These are phyloP conservation scores for Microplitis deprimator DNA, from an alignment of 2,888 invertebrate species.

Conservation along the genomic window DNA sequence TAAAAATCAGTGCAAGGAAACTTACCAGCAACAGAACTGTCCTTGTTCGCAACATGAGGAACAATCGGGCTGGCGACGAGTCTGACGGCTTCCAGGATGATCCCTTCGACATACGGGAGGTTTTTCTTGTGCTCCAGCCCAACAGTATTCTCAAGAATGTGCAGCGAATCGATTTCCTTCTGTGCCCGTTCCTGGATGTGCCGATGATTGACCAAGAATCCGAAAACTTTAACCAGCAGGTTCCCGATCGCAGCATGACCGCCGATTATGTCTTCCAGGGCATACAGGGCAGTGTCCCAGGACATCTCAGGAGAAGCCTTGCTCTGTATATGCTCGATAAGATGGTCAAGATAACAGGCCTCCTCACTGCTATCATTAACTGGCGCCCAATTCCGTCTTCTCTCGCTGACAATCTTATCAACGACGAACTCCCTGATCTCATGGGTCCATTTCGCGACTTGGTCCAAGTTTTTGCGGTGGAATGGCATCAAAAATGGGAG, in stretches of 20 bases:
- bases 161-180: constrained; percentile 72
- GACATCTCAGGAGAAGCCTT: constrained; percentile 70
- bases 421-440: constrained; percentile 75
- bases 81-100: constrained; percentile 77
- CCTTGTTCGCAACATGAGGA: constrained; percentile 78
- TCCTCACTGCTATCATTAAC: constrained; percentile 59
- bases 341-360: constrained; percentile 75
- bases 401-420: constrained; percentile 72
- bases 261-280: constrained; percentile 74
- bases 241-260: constrained; percentile 80
- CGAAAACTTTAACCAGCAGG: constrained; percentile 76
- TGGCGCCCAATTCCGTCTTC: constrained; percentile 67
- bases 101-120: constrained; percentile 77
- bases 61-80: constrained; percentile 79
- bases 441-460: constrained; percentile 73
- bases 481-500: constrained; percentile 76
- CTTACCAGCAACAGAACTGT: constrained; percentile 77
- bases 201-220: constrained; percentile 73
- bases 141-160: constrained; percentile 54
- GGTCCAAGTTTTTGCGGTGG: constrained; percentile 72
- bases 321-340: constrained; percentile 74
- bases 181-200: constrained; percentile 74
- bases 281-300: constrained; percentile 74
- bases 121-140: constrained; percentile 71
- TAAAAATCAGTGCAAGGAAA: constrained; percentile 35